These are phyloP conservation scores for Danionella dracula DNA, from an alignment of 2,797 vertebrate genomes.

Conservation along the genomic window DNA sequence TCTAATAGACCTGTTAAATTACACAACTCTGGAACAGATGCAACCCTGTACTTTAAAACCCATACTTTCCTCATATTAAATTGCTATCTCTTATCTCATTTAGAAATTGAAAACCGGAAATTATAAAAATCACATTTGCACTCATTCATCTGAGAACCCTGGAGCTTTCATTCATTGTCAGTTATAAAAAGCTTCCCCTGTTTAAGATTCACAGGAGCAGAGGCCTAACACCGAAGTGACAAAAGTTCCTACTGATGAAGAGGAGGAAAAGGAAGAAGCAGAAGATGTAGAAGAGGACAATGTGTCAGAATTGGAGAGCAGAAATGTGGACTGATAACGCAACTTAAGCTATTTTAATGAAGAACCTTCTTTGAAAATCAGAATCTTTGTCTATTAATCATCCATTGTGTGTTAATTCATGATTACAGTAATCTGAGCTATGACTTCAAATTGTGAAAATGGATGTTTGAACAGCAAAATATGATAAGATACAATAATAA, in stretches of 20 bases:
- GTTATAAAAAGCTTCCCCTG: too few species aligned
- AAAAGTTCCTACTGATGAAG: constrained; percentile 15
- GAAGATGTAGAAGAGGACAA: neutral
- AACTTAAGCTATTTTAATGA: neutral
- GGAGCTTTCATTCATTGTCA: too few species aligned
- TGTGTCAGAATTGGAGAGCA: constrained; percentile 9
- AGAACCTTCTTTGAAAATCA: constrained; percentile 6
- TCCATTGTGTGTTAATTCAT: neutral
- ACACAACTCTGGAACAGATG: too few species aligned
- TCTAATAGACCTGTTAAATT: too few species aligned
- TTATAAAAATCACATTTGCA: neutral
- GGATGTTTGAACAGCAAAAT: too few species aligned
- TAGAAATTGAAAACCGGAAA: too few species aligned
- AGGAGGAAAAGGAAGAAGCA: neutral
- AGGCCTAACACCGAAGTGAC: neutral
- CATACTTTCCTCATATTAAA: too few species aligned
- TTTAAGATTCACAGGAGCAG: constrained; percentile 30
- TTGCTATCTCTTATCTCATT: too few species aligned
- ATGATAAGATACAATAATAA: too few species aligned
- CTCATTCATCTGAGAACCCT: neutral
- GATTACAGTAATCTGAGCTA: neutral
- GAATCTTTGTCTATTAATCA: neutral
- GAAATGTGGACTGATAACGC: constrained; percentile 21
- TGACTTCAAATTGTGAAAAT: too few species aligned
- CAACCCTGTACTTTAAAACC: too few species aligned